Base-by-base conservation (phyloP, 2,888 invertebrate genomes). In the Aphidius colemani region DNA sequence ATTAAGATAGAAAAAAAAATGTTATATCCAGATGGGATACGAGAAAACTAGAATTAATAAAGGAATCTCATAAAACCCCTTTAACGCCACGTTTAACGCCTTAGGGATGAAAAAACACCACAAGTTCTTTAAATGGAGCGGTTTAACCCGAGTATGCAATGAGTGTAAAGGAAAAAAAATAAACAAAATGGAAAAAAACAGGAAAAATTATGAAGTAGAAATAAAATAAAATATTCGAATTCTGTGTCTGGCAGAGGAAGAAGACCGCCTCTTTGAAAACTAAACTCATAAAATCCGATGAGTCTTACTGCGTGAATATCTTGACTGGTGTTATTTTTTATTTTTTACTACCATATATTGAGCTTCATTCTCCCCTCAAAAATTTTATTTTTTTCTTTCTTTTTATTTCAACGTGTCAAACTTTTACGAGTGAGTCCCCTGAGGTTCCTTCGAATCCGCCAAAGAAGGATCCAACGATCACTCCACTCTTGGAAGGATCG, bases 231-330 rank as follows among this genome's bases (percentile, higher is more conserved):
- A 69, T 67, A 67, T 66, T 55, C 58, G 53, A 63, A 66, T 66
- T 63, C 68, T 66, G 67, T 68, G 66, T 70, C 59, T 63, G 67
- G 67, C 63, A 66, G 59, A 68, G 66, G 65, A 59, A 60, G 63
- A 61, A 68, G 30, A 30, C 30, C 68, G 67, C 66, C 69, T 64
- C 68, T 67, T 65, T 68, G 68, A 72, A 71, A 71, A 70, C 70
- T 71, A 70, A 70, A 69, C 69, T 72, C 73, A 70, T 73, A 72
- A 72, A 72, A 72, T 67, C 65, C 69, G 71, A 73, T 70, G 71
- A 72, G 69, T 72, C 69, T 70, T 68, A 68, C 68, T 65, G 59
- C 67, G 11, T 61, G 64, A 30, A 30, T 30, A 30, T 30, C 30
- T 30, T 30, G 30, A 45, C 53, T 53, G 49, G 59, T 49, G 48